Evolutionary conservation across 2,797 vertebrate genomes (phyloP), one percentile per base, ranked within the genome.

Genomic region (Gallinago nigripennis): DNA sequence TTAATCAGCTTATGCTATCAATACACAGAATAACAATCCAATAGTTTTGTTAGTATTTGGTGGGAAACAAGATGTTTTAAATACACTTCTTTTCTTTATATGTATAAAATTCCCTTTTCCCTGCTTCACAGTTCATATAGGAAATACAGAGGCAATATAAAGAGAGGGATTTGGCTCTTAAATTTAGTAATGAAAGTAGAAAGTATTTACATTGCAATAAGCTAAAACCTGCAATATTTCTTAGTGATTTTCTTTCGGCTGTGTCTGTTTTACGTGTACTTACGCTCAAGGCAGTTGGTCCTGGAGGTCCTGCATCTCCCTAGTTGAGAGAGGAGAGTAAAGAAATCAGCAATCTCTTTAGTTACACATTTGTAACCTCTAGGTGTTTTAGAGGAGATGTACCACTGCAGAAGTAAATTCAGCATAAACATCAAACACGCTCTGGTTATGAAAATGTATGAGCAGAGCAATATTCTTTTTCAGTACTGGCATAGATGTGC

Each of bases 291-390:
- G 97, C 98, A 83, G 98, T 92, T 68, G 97, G 97, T 96, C 98
- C 99, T 41, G 98, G 97, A 73, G 97, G 98, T 93, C 99, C 99
- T 25, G 57, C 71, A 58, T 99, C 98, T 89, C 99, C 99, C 99
- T 99, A 95, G 92, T 90, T 96, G 93, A 97, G 92, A 93, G 28
- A 95, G 9, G 5, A 90, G 63, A 58, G 61, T 51, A 95, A 86
- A 79, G 58, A 94, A 92, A 71, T 63, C 50, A 92, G 8, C 11
- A 77, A 3, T 30, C 12, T 79, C 21, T 77, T 83, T 41, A 58
- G 39, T 88, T 41, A 41, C 4, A 91, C 8, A 28, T 79, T 68
- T 56, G 86, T 92, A 84, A 89, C 43, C 63, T 72, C 60, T 68
- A 31, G 37, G 75, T 41, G 12, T 86, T 61, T 70, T 73, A 81